Evolutionary conservation across 2,888 invertebrate species (phyloP).

Genomic region (Adelognathus sp.): DNA sequence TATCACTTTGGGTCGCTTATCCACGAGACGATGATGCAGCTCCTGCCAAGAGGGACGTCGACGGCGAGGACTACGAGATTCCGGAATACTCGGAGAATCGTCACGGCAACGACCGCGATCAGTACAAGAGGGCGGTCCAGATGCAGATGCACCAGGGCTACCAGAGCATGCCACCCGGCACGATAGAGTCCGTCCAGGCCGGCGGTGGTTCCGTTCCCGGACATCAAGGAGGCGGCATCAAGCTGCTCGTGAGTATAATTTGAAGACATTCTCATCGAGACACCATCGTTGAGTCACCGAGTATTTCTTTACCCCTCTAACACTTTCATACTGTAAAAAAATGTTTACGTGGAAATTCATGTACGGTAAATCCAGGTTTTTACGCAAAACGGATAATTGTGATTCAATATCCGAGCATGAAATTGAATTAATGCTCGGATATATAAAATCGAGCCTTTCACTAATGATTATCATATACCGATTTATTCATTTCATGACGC

Average conservation of each 20-base stretch:
- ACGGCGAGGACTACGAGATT: constrained; percentile 52
- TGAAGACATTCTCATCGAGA: neutral
- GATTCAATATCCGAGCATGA: no score
- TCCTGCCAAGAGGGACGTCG: constrained; percentile 63
- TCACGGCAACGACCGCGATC: constrained; percentile 49
- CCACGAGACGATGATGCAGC: constrained; percentile 51
- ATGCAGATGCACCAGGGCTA: constrained; percentile 79
- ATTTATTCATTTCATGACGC: no score
- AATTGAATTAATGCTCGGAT: no score
- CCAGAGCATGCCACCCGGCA: constrained; percentile 77
- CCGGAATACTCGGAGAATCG: constrained; percentile 13
- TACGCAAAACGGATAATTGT: no score
- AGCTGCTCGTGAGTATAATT: constrained; percentile 73
- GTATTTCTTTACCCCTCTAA: no score
- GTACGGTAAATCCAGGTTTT: no score
- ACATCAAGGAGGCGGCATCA: constrained; percentile 77
- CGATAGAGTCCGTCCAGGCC: constrained; percentile 76
- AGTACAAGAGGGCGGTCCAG: constrained; percentile 70
- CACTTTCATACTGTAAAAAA: no score
- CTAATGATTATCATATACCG: no score
- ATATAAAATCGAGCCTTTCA: no score
- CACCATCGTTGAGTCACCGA: no score
- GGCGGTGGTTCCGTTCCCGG: constrained; percentile 75
- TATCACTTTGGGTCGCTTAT: constrained; percentile 71
- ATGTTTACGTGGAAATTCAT: no score